These are phyloP conservation scores for Heliconius himera DNA, from an alignment of 1,140 invertebrate species.

Conservation along the genomic window DNA sequence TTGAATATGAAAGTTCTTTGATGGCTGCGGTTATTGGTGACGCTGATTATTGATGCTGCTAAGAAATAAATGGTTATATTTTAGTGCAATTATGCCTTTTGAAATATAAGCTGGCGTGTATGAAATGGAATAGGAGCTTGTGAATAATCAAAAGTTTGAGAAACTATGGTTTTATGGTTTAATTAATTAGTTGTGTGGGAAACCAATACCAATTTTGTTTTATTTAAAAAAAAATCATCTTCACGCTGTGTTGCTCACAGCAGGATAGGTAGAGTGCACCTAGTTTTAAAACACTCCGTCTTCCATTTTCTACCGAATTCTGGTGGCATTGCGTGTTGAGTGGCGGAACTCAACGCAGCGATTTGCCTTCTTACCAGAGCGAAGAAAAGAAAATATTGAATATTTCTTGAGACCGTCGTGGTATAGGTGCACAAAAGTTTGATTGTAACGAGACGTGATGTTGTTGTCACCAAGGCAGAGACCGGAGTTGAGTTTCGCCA, in stretches of 20 bases:
- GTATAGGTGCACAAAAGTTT: too few species aligned
- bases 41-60: conserved; percentile 49
- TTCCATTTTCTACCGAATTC: background rate
- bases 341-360: background rate
- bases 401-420: too few species aligned
- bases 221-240: background rate
- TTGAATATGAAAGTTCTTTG: conserved; percentile 57
- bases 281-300: background rate
- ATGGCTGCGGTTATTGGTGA: conserved; percentile 47
- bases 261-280: too few species aligned
- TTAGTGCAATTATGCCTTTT: conserved; percentile 1
- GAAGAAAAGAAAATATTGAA: too few species aligned
- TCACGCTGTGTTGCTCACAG: background rate
- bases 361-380: too few species aligned
- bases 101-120: background rate
- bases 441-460: too few species aligned
- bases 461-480: too few species aligned
- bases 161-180: too few species aligned
- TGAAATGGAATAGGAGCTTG: background rate
- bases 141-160: background rate
- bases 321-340: background rate
- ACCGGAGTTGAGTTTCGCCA: too few species aligned
- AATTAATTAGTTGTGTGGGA: background rate
- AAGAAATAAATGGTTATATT: background rate
- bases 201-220: background rate